These are phyloP conservation scores for Myotis pilosus DNA, from an alignment of 2,797 vertebrate species.

Conservation along the genomic window DNA sequence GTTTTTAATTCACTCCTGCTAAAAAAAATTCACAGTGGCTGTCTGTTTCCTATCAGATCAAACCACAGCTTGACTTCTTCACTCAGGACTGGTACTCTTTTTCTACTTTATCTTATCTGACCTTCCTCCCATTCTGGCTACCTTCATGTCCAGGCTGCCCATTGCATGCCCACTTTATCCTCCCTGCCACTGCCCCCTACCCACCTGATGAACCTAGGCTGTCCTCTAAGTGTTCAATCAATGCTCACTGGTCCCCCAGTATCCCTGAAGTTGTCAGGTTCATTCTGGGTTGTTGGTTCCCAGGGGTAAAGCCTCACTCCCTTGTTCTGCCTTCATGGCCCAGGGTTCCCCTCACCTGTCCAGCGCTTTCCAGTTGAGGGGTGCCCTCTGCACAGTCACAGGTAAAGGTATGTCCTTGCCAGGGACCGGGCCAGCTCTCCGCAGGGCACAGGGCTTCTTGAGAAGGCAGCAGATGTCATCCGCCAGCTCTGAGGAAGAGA, in stretches of 20 bases:
- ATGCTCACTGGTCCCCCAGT: neutral
- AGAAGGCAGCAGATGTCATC: constrained; percentile 88
- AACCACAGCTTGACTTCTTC: neutral
- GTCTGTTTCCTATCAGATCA: neutral
- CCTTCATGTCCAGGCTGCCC: neutral
- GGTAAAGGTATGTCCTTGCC: constrained; percentile 67
- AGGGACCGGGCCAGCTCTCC: constrained; percentile 14
- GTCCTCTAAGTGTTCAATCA: neutral
- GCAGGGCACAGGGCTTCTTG: constrained; percentile 84
- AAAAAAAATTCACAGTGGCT: neutral
- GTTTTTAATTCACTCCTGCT: neutral
- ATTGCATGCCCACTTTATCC: neutral
- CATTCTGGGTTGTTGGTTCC: neutral
- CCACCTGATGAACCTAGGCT: neutral
- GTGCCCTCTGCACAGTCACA: constrained; percentile 78
- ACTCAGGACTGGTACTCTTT: neutral
- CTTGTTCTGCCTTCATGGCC: neutral
- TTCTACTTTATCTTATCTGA: neutral
- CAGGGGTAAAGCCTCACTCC: neutral
- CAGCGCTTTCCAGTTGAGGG: constrained; percentile 88
- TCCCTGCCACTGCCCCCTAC: neutral
- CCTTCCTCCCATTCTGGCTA: neutral
- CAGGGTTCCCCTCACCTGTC: constrained; percentile 84
- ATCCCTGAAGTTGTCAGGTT: neutral
- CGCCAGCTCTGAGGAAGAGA: constrained; percentile 80